Conservation (phyloP, 2,888 invertebrate genomes). For the Pseudanteris insignis region DNA sequence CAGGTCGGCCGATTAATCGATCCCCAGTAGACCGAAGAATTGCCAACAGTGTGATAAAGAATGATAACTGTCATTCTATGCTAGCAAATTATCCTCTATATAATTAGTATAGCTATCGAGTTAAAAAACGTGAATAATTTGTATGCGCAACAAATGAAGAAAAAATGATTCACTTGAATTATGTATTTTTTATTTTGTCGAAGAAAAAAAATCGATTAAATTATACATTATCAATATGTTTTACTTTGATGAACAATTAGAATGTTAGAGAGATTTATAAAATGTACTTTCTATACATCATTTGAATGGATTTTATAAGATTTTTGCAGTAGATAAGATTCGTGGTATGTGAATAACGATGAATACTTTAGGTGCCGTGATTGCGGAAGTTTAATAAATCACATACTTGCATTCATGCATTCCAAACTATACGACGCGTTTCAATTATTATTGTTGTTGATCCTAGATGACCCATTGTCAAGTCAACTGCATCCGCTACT, state of each 20-base stretch:
- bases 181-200: too few species aligned
- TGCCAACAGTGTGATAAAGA: conserved; percentile 43
- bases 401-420: conserved; percentile 40
- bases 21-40: conserved; percentile 44
- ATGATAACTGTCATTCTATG: conserved; percentile 37
- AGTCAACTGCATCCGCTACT: conserved; percentile 12
- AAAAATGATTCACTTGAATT: background rate
- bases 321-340: conserved; percentile 45
- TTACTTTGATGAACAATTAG: too few species aligned
- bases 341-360: conserved; percentile 46
- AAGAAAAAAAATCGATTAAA: too few species aligned
- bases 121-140: conserved; percentile 5
- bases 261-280: too few species aligned
- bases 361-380: conserved; percentile 41
- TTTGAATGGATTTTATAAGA: too few species aligned
- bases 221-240: too few species aligned
- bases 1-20: conserved; percentile 54
- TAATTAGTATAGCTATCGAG: conserved; percentile 22
- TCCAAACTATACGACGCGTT: conserved; percentile 38
- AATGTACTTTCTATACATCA: too few species aligned
- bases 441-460: conserved; percentile 40
- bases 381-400: conserved; percentile 33
- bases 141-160: conserved; percentile 23
- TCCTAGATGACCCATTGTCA: conserved; percentile 40
- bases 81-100: conserved; percentile 24